Percentiles rank a stretch among this genome's conserved stretches.
Evolutionary conservation across 2,797 vertebrate species (phyloP).

Genomic region (Lateolabrax maculatus): DNA sequence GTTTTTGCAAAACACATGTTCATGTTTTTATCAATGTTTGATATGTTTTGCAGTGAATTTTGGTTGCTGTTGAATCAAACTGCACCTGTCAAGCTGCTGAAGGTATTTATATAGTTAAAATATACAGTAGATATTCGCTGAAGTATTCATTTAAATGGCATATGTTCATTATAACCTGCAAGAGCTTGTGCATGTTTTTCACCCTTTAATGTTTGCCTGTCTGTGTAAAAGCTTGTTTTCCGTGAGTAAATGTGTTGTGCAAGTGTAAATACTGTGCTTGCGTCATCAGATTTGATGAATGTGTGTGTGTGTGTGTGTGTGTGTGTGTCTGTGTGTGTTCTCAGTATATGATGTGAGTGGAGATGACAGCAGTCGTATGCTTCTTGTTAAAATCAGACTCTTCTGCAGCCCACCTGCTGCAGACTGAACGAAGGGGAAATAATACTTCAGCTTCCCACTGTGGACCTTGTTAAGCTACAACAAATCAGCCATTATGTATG

Average conservation of each 20-base stretch:
- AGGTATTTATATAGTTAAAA: not conserved
- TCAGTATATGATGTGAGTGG: slow-evolving; percentile 21
- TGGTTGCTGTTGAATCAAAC: not conserved
- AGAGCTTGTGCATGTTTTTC: not conserved
- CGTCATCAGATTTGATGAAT: not conserved
- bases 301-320: slow-evolving; percentile 10
- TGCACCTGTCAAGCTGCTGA: not conserved
- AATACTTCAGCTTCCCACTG: slow-evolving; percentile 14
- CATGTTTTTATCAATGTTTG: too few species aligned
- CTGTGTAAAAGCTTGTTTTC: not conserved
- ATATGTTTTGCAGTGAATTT: too few species aligned
- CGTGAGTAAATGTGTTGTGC: not conserved
- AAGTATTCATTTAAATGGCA: not conserved
- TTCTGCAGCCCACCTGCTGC: slow-evolving; percentile 42
- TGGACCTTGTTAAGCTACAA: slow-evolving; percentile 38
- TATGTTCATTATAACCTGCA: too few species aligned
- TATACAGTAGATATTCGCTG: not conserved
- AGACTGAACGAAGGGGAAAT: slow-evolving; percentile 6
- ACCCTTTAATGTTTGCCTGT: not conserved
- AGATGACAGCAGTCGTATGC: slow-evolving; percentile 38
- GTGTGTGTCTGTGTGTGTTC: not conserved
- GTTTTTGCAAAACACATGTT: too few species aligned
- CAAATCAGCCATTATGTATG: slow-evolving; percentile 5
- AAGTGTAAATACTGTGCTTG: not conserved
- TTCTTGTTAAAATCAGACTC: slow-evolving; percentile 32